Base-by-base conservation (phyloP, 1,140 invertebrate species). In the Acromyrmex echinatior region DNA sequence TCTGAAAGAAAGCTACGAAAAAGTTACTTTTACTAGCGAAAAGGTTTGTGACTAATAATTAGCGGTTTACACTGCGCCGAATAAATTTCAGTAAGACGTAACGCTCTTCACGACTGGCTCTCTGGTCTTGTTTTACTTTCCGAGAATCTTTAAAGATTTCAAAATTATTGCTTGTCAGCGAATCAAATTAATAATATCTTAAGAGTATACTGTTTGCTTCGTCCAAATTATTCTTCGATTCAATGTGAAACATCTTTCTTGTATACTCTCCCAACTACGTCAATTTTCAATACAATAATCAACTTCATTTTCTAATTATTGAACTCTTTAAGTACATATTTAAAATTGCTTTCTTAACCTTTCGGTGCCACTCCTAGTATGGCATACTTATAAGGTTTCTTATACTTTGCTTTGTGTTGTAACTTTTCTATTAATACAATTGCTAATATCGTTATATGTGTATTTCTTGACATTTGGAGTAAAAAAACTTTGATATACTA, bases 21-120 rank as follows among this genome's bases (percentile, higher is more conserved):
- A 63, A n/a, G 10, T 45, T 9, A 45, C 1, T 10, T 7, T 58
- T 18, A 77, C 51, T 49, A n/a, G 39, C 28, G 16, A 25, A 63
- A 73, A 68, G 77, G 45, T 81, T 81, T 58, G 31, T 21, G 31
- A 80, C 58, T 63, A 25, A 73, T 86, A 80, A 80, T 86, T 86
- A 60, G 4, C 76, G 31, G 66, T 65, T 86, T 4, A 49, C 45
- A 78, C 31, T 16, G 14, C 45, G 6, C 12, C 53, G 21, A 87
- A 31, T 74, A 76, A 80, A 74, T 82, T 82, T 66, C 35, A 82
- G 21, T 5, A n/a, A 18, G 12, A 3, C 31, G 35, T 7, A n/a
- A 14, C 49, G 39, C 58, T 58, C 28, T 65, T 60, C 9, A 21
- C 81, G 21, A 84, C 9, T 16, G n/a, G 3, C 5, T 66, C 63